phyloP scores from a whole-genome alignment of 2,113 vertebrate genomes.

The Psammodynastes pulverulentus region DNA sequence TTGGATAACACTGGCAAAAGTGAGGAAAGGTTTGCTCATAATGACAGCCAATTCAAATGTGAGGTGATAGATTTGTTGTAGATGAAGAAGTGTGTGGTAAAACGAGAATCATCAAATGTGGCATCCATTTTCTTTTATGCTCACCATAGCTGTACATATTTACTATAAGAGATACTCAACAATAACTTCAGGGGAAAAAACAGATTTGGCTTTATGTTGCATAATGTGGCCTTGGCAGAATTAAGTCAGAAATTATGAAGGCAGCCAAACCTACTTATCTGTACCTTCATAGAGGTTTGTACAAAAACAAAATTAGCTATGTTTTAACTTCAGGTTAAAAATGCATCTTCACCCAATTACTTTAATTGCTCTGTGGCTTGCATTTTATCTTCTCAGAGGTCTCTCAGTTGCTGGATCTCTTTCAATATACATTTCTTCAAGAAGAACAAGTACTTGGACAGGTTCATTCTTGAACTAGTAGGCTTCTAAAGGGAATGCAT shows the following conservation, averaged over 20 bases:
- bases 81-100: background rate
- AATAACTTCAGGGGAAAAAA: background rate
- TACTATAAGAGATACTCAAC: background rate
- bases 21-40: background rate
- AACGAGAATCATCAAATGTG: background rate
- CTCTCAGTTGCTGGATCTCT: background rate
- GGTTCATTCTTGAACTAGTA: background rate
- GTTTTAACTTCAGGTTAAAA: background rate
- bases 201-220: background rate
- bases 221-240: background rate
- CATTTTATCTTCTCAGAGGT: slow-evolving; percentile 18
- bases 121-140: background rate
- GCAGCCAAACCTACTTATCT: background rate
- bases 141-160: background rate
- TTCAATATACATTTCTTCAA: background rate
- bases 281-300: background rate
- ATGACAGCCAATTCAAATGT: background rate
- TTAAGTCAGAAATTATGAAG: background rate
- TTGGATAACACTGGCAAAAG: background rate
- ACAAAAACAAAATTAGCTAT: background rate
- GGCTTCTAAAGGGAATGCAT: slow-evolving; percentile 16
- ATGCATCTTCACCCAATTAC: background rate
- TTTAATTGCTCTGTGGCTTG: background rate
- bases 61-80: background rate
- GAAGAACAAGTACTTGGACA: background rate